phyloP scores from a whole-genome alignment of 2,888 invertebrate species.

The Mesorhabditis spiculigera region DNA sequence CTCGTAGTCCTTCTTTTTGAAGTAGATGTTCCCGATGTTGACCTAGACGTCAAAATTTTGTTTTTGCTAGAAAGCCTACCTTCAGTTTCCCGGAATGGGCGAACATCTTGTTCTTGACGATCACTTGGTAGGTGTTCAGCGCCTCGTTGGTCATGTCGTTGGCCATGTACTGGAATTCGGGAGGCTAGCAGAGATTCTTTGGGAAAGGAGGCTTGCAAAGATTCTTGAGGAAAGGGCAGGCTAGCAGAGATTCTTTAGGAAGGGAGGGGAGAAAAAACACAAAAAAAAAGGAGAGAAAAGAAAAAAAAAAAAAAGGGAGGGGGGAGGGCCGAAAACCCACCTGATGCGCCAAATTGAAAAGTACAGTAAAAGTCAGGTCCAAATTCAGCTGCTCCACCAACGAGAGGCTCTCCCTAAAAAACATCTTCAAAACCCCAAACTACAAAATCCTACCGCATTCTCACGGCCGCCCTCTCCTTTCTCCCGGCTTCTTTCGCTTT shows the following conservation, averaged over 20 bases:
- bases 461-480: slow-evolving; percentile 81
- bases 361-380: slow-evolving; percentile 88
- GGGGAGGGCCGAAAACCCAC: too few relatives aligned
- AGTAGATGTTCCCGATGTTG: slow-evolving; percentile 97
- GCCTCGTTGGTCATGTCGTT: slow-evolving; percentile 95
- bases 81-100: slow-evolving; percentile 72
- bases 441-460: slow-evolving; percentile 65
- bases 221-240: too few relatives aligned
- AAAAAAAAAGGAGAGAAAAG: too few relatives aligned
- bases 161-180: slow-evolving; percentile 75
- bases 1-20: slow-evolving; percentile 82
- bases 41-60: slow-evolving; percentile 61
- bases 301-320: too few relatives aligned
- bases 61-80: slow-evolving; percentile 11
- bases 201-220: too few relatives aligned
- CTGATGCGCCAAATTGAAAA: slow-evolving; percentile 84
- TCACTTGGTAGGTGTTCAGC: slow-evolving; percentile 87
- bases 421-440: background rate
- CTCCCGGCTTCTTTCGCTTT: slow-evolving; percentile 95
- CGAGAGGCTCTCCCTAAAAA: slow-evolving; percentile 74
- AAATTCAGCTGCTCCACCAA: slow-evolving; percentile 86
- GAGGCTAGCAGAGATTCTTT: background rate
- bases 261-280: too few relatives aligned
- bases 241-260: too few relatives aligned
- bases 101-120: slow-evolving; percentile 85